phyloP scores from a whole-genome alignment of 2,797 vertebrate species.

The Gouania willdenowi region DNA sequence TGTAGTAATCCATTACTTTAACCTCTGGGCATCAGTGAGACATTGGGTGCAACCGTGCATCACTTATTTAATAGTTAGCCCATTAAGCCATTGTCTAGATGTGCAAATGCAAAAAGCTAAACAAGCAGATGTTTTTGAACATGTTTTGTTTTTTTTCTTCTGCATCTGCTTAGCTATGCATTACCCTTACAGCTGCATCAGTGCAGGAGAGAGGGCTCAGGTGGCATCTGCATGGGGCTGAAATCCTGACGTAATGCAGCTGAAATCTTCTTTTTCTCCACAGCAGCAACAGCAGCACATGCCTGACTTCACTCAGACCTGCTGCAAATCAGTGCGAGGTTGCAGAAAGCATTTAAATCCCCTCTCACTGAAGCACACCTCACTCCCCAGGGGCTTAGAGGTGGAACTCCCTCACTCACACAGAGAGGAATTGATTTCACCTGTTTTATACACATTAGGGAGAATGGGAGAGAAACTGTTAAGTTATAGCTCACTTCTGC shows the following conservation, averaged over 20 bases:
- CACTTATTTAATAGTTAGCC: too few relatives aligned
- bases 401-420: constrained; percentile 44
- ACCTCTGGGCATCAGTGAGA: too few relatives aligned
- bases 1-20: too few relatives aligned
- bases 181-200: constrained; percentile 36
- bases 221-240: constrained; percentile 52
- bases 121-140: constrained; percentile 1
- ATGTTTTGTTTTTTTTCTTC: too few relatives aligned
- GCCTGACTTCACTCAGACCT: constrained; percentile 54
- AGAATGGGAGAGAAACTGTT: constrained; percentile 23
- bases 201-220: constrained; percentile 46
- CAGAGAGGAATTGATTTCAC: constrained; percentile 65
- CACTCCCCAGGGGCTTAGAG: constrained; percentile 44
- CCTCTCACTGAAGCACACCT: constrained; percentile 17
- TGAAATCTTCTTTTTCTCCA: constrained; percentile 69
- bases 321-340: constrained; percentile 5
- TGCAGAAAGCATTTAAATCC: too few relatives aligned
- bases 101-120: too few relatives aligned
- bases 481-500: constrained; percentile 35
- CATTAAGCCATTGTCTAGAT: too few relatives aligned
- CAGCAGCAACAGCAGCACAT: constrained; percentile 54
- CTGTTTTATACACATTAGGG: constrained; percentile 49
- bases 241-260: constrained; percentile 64
- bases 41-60: neutral
- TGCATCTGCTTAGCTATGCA: constrained; percentile 22